Conservation (phyloP, 2,888 invertebrate genomes). For the Agonopterix arenella region DNA sequence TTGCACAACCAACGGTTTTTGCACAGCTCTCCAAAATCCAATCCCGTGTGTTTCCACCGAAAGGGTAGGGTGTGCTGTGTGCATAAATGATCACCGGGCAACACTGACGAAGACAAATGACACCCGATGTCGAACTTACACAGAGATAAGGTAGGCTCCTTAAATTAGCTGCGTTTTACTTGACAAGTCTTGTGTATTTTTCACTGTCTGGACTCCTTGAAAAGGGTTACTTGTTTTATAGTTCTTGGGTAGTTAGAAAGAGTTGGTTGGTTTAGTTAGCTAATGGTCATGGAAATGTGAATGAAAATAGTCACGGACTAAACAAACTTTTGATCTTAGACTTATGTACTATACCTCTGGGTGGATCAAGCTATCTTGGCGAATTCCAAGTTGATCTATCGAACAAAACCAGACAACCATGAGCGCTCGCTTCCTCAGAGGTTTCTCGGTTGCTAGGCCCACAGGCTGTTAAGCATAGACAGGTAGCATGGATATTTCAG, state of each 20-base stretch:
- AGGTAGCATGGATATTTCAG: too few relatives aligned
- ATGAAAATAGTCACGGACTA: too few relatives aligned
- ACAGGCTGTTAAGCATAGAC: too few relatives aligned
- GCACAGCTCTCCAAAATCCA: conserved; percentile 10
- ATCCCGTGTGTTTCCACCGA: conserved; percentile 35
- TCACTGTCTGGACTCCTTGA: conserved; percentile 43
- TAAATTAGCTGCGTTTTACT: conserved; percentile 72
- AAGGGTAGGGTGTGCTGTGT: conserved; percentile 77
- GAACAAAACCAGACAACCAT: too few relatives aligned
- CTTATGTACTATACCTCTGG: too few relatives aligned
- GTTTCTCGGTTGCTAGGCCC: too few relatives aligned
- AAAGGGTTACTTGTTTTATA: conserved; percentile 27
- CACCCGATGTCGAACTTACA: conserved; percentile 71
- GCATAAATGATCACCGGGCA: conserved; percentile 77
- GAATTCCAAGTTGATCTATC: too few relatives aligned
- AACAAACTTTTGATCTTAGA: too few relatives aligned
- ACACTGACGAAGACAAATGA: conserved; percentile 77
- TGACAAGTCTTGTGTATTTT: conserved; percentile 55
- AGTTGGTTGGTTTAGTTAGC: background rate
- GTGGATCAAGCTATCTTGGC: too few relatives aligned
- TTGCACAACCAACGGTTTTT: background rate
- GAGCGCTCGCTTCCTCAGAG: too few relatives aligned
- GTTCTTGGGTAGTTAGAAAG: background rate
- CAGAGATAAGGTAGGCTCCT: conserved; percentile 73
- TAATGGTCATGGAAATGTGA: too few relatives aligned